Conservation (phyloP, 2,113 vertebrate species). For the Uria lomvia region DNA sequence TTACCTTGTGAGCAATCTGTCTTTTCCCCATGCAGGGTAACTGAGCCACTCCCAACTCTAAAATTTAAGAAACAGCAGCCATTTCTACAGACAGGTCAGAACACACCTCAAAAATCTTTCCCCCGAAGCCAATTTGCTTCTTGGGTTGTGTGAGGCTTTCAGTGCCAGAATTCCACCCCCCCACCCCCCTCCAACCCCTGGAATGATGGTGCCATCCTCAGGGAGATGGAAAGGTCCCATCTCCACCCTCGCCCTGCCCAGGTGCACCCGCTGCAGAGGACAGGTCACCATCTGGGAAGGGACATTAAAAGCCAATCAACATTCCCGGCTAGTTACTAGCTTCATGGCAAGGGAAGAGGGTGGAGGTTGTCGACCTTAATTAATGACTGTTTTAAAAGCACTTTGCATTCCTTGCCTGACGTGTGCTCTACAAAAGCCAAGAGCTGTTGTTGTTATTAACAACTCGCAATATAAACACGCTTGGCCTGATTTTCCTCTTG, state of each 20-base stretch:
- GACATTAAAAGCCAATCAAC: neutral
- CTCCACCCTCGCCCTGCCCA: neutral
- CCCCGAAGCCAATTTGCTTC: neutral
- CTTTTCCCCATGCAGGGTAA: rapidly evolving
- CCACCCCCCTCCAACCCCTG: too few species aligned
- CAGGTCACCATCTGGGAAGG: neutral
- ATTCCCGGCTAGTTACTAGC: neutral
- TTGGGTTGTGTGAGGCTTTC: rapidly evolving
- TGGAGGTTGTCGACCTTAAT: constrained; percentile 4
- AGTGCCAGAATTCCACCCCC: neutral
- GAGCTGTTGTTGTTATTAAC: constrained; percentile 16
- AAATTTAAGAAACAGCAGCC: neutral
- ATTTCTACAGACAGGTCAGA: neutral
- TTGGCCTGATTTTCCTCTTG: constrained; percentile 26
- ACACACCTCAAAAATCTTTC: neutral
- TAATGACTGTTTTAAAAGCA: neutral
- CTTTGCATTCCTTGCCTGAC: neutral
- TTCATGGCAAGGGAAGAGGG: neutral
- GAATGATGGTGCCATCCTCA: neutral
- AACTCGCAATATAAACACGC: constrained; percentile 8
- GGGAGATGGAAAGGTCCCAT: rapidly evolving
- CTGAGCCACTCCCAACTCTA: neutral
- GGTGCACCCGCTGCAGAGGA: too few species aligned
- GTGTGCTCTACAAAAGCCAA: neutral
- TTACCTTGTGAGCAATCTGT: neutral